Evolutionary conservation across 1,140 invertebrate species (phyloP).

Genomic region (Leptonema lineaticorne): DNA sequence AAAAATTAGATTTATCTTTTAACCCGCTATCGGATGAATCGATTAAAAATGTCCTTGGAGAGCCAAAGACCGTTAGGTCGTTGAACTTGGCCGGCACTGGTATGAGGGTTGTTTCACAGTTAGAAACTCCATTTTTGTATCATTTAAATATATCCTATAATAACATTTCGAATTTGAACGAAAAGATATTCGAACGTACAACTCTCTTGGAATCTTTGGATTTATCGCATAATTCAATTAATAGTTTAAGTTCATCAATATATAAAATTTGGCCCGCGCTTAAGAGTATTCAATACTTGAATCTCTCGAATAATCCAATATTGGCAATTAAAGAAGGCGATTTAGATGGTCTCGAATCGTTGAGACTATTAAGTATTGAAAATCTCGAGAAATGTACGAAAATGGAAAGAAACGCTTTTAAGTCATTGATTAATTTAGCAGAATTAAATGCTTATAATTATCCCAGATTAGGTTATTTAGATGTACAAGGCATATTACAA

Average conservation of each 20-base stretch:
- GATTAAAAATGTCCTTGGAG: slow-evolving; percentile 74
- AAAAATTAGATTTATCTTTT: slow-evolving; percentile 80
- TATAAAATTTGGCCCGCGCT: slow-evolving; percentile 66
- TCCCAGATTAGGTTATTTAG: slow-evolving; percentile 77
- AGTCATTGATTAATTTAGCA: slow-evolving; percentile 67
- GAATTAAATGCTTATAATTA: slow-evolving; percentile 71
- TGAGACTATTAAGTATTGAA: slow-evolving; percentile 67
- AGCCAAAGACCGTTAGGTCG: slow-evolving; percentile 83
- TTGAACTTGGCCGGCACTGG: slow-evolving; percentile 80
- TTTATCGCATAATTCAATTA: slow-evolving; percentile 73
- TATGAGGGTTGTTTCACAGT: slow-evolving; percentile 63
- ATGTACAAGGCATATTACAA: slow-evolving; percentile 77
- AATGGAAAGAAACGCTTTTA: slow-evolving; percentile 83
- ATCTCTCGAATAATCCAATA: slow-evolving; percentile 79
- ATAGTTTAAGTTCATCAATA: slow-evolving; percentile 59
- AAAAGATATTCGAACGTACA: slow-evolving; percentile 71
- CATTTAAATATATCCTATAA: slow-evolving; percentile 81
- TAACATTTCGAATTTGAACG: slow-evolving; percentile 64
- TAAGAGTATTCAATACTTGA: slow-evolving; percentile 66
- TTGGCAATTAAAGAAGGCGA: slow-evolving; percentile 69
- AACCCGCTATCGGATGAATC: slow-evolving; percentile 78
- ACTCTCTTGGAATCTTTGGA: slow-evolving; percentile 78
- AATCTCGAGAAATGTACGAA: slow-evolving; percentile 68
- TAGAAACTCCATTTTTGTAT: slow-evolving; percentile 86
- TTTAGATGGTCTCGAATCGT: slow-evolving; percentile 67